phyloP scores from a whole-genome alignment of 2,797 vertebrate species.

The Hoplostethus mediterraneus region DNA sequence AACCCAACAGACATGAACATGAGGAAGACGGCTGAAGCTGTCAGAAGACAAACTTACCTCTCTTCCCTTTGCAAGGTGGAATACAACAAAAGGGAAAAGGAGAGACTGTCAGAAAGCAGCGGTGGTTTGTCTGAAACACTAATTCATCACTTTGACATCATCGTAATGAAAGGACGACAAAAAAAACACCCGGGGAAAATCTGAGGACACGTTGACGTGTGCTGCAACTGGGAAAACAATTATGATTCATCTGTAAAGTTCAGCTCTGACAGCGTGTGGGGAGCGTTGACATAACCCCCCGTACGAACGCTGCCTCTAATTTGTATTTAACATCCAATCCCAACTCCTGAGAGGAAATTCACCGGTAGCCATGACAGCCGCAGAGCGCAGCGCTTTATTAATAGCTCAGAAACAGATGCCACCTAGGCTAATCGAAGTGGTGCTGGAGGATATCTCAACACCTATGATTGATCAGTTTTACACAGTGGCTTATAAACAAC shows the following conservation, averaged over 20 bases:
- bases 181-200: neutral
- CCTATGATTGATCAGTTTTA: constrained; percentile 80
- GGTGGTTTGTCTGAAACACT: neutral
- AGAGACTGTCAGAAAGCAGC: constrained; percentile 15
- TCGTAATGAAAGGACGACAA: neutral
- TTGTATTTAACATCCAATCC: constrained; percentile 43
- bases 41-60: constrained; percentile 84
- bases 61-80: constrained; percentile 88
- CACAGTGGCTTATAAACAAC: constrained; percentile 36
- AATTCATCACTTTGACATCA: constrained; percentile 29
- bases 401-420: constrained; percentile 81
- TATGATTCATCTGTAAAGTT: constrained; percentile 49
- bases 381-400: constrained; percentile 62
- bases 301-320: constrained; percentile 34
- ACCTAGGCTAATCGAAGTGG: constrained; percentile 47
- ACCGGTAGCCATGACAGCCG: constrained; percentile 69
- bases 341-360: constrained; percentile 44
- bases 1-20: neutral
- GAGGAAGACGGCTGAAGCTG: too few species aligned
- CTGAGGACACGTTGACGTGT: neutral
- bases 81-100: constrained; percentile 17
- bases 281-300: constrained; percentile 1
- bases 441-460: constrained; percentile 61
- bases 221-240: constrained; percentile 48
- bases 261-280: constrained; percentile 49